These are phyloP conservation scores for Littorina saxatilis DNA, from an alignment of 1,140 invertebrate genomes.

Conservation along the genomic window DNA sequence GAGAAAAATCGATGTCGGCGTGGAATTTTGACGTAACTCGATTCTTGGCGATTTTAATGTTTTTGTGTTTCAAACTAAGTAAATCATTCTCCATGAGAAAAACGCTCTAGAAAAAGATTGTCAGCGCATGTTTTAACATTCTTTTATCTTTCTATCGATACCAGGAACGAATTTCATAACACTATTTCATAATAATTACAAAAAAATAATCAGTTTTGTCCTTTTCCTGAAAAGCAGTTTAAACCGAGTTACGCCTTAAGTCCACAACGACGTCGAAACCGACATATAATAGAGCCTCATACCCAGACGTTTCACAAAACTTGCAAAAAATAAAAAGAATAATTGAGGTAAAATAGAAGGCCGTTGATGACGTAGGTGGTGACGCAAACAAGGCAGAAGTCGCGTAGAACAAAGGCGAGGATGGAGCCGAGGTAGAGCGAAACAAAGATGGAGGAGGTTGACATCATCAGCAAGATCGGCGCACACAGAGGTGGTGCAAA, in stretches of 20 bases:
- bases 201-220: not conserved
- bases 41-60: too few relatives aligned
- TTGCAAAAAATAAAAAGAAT: constrained; percentile 31
- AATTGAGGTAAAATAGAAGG: constrained; percentile 73
- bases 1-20: too few relatives aligned
- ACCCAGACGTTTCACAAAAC: not conserved
- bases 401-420: constrained; percentile 83
- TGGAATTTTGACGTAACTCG: too few relatives aligned
- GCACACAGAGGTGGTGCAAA: constrained; percentile 2
- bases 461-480: constrained; percentile 38
- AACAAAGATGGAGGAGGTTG: constrained; percentile 64
- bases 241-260: too few relatives aligned
- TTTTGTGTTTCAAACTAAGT: too few relatives aligned
- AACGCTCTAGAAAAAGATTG: too few relatives aligned
- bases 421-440: constrained; percentile 87
- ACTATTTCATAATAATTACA: too few relatives aligned
- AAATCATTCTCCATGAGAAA: too few relatives aligned
- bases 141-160: too few relatives aligned
- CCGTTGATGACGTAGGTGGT: constrained; percentile 86
- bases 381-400: constrained; percentile 89
- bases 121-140: too few relatives aligned
- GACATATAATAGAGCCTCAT: not conserved
- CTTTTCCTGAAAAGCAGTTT: not conserved
- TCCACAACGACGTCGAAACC: not conserved
- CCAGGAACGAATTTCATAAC: too few relatives aligned